Percentiles rank a stretch among this genome's conserved stretches.
Evolutionary conservation across 2,797 vertebrate genomes (phyloP).

Genomic region (Lepidocolaptes lacrymiger): DNA sequence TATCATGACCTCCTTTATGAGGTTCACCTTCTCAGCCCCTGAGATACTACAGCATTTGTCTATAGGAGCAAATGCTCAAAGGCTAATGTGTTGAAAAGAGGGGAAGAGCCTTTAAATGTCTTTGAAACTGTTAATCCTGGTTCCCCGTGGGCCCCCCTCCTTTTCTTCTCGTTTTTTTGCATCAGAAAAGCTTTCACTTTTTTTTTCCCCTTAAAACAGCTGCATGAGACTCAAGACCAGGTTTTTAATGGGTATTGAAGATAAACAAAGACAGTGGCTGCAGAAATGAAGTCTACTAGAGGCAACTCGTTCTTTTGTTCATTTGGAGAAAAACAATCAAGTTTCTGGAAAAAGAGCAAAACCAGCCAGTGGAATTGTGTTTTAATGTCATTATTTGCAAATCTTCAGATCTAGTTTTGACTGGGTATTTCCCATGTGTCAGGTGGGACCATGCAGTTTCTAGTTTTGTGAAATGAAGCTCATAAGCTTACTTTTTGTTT

Average conservation of each 20-base stretch:
- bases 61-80: conserved; percentile 89
- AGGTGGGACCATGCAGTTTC: neutral
- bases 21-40: conserved; percentile 90
- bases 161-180: conserved; percentile 84
- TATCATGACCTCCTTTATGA: conserved; percentile 93
- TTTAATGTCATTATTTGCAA: conserved; percentile 46
- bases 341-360: conserved; percentile 75
- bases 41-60: conserved; percentile 90
- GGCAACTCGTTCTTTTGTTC: conserved; percentile 89
- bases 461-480: neutral
- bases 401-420: conserved; percentile 19
- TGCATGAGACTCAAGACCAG: conserved; percentile 84
- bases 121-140: conserved; percentile 93
- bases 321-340: conserved; percentile 78
- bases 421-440: neutral
- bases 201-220: conserved; percentile 85
- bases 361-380: conserved; percentile 35
- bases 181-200: conserved; percentile 94
- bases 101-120: conserved; percentile 91
- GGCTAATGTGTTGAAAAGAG: conserved; percentile 87
- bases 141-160: conserved; percentile 79
- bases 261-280: conserved; percentile 84
- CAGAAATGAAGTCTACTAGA: conserved; percentile 86
- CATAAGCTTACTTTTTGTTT: neutral
- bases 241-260: conserved; percentile 90